Evolutionary conservation across 1,140 invertebrate genomes (phyloP), one percentile per base, ranked within the genome.

Genomic region (Zaprionus camerounensis): DNA sequence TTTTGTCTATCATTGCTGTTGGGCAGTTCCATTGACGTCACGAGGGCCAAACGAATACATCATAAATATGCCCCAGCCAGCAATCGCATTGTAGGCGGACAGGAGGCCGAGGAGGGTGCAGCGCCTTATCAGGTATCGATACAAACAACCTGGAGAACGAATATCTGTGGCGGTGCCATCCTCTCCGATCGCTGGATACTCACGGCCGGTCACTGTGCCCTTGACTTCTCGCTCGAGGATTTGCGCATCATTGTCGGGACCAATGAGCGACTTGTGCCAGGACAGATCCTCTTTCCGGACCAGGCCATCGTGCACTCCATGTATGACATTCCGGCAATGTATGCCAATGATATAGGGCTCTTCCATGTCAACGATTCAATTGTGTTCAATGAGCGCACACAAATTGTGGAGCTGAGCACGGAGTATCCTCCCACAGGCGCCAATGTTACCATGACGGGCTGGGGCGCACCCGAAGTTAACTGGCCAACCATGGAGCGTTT

Each of bases 281-380:
- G 80, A 7, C 78, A 79, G 46, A 57, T 56, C 5, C 64, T 78
- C 4, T 65, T 59, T 28, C 74, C 79, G 1, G 77, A 84, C 12
- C 13, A 79, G 36, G 72, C 81, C 0, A 24, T 75, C 5, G 64
- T 79, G 2, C 91, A 92, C 44, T 87, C 80, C 9, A 46, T 80
- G n/a, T 90, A 94, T 53, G 86, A 92, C 36, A 59, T 68, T 6
- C 92, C 92, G 0, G 57, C 62, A 3, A 1, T 72, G 1, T 93
- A 85, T 71, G 64, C 71, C 12, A 94, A 95, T 71, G 94, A 95
- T 68, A 93, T 95, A 36, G 94, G 93, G 28, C 69, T 94, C 0
- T 76, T 94, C 0, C 92, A 92, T 56, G 70, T 94, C 0, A 78
- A 90, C 3, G 76, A 71, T 3, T 82, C 91, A 2, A 94, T 95